Percentiles rank a stretch among this genome's conserved stretches.
phyloP scores from a whole-genome alignment of 2,888 invertebrate species.

The Gerosis bhagava region DNA sequence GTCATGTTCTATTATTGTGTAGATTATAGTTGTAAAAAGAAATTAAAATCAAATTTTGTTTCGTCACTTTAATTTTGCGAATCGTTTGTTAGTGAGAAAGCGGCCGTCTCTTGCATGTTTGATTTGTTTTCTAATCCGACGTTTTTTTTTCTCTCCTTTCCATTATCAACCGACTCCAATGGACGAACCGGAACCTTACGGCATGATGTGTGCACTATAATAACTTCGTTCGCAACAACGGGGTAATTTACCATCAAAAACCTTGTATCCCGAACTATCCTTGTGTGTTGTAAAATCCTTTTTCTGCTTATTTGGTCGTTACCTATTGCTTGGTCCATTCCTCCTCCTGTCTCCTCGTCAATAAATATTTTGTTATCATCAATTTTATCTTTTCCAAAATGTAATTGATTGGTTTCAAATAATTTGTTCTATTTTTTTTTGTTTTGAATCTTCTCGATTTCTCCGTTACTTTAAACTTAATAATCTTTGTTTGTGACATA shows the following conservation, averaged over 20 bases:
- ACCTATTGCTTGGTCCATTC: too few species aligned
- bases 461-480: too few species aligned
- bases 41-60: too few species aligned
- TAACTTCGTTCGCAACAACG: slow-evolving; percentile 8
- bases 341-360: too few species aligned
- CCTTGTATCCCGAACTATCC: slow-evolving; percentile 8
- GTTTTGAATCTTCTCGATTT: too few species aligned
- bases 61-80: not conserved
- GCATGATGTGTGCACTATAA: slow-evolving; percentile 25
- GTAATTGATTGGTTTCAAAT: too few species aligned
- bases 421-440: too few species aligned
- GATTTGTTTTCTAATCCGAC: slow-evolving; percentile 33
- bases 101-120: slow-evolving; percentile 27
- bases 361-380: too few species aligned
- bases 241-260: slow-evolving; percentile 11
- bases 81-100: slow-evolving; percentile 28
- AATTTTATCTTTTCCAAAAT: too few species aligned
- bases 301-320: slow-evolving; percentile 11
- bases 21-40: too few species aligned
- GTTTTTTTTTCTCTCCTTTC: slow-evolving; percentile 24
- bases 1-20: too few species aligned
- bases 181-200: slow-evolving; percentile 18
- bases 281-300: slow-evolving; percentile 13
- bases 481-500: too few species aligned
- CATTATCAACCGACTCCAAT: slow-evolving; percentile 18